phyloP scores from a whole-genome alignment of 2,797 vertebrate genomes.

The Girardinus metallicus region DNA sequence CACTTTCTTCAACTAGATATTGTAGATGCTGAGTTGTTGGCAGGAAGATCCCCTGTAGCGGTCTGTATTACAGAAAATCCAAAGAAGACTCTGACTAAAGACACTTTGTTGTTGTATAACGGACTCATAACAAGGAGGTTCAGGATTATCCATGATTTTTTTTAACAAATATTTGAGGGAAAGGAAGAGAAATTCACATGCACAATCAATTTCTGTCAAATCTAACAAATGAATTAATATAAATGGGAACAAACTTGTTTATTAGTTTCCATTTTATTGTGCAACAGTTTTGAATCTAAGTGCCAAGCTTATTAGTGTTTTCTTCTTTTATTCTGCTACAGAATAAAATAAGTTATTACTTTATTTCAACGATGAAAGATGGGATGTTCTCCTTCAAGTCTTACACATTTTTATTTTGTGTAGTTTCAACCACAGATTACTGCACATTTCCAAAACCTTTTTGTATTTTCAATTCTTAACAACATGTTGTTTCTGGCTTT shows the following conservation, averaged over 20 bases:
- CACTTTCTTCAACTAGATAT: background rate
- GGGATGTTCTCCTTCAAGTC: background rate
- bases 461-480: background rate
- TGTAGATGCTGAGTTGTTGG: background rate
- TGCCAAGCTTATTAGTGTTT: background rate
- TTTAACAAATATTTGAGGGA: background rate
- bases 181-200: background rate
- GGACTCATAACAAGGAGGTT: too few relatives aligned
- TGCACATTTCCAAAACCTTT: background rate
- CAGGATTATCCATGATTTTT: too few relatives aligned
- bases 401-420: background rate
- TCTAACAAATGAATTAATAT: background rate
- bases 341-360: background rate
- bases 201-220: background rate
- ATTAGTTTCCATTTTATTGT: background rate
- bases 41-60: background rate
- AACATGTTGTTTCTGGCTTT: background rate
- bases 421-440: background rate
- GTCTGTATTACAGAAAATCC: background rate
- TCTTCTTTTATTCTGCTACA: background rate
- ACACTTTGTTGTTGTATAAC: background rate
- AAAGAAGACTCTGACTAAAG: background rate
- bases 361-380: background rate
- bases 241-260: background rate
- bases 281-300: background rate